Percentiles rank a stretch among this genome's conserved stretches.
Evolutionary conservation across 2,113 vertebrate species (phyloP).

Genomic region (Solenodon paradoxus): DNA sequence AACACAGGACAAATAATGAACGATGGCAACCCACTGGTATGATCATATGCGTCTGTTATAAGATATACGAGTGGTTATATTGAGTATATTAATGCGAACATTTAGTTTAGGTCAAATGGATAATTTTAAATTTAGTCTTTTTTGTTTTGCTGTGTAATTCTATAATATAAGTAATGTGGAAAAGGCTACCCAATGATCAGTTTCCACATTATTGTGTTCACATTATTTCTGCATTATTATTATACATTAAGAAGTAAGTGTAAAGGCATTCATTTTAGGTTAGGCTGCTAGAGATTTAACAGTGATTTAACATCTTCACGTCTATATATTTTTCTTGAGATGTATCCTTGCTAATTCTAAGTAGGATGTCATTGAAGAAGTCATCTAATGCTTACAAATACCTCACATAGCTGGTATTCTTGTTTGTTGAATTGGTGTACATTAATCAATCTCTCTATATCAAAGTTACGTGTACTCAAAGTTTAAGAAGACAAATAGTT

Average conservation of each 20-base stretch:
- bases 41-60: not conserved
- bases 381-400: not conserved
- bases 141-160: not conserved
- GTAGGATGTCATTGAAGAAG: not conserved
- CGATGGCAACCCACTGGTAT: not conserved
- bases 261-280: not conserved
- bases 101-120: not conserved
- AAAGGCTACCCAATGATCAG: not conserved
- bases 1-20: not conserved
- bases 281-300: not conserved
- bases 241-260: not conserved
- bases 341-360: not conserved
- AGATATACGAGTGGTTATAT: not conserved
- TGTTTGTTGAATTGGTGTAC: not conserved
- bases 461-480: not conserved
- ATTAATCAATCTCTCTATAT: not conserved
- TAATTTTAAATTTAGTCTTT: not conserved
- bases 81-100: not conserved
- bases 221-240: too few species aligned
- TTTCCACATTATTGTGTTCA: too few species aligned
- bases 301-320: not conserved
- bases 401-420: not conserved
- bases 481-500: not conserved
- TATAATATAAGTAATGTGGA: not conserved
- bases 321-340: not conserved